phyloP scores from a whole-genome alignment of 2,113 vertebrate species.

The Ceyx melanurus region DNA sequence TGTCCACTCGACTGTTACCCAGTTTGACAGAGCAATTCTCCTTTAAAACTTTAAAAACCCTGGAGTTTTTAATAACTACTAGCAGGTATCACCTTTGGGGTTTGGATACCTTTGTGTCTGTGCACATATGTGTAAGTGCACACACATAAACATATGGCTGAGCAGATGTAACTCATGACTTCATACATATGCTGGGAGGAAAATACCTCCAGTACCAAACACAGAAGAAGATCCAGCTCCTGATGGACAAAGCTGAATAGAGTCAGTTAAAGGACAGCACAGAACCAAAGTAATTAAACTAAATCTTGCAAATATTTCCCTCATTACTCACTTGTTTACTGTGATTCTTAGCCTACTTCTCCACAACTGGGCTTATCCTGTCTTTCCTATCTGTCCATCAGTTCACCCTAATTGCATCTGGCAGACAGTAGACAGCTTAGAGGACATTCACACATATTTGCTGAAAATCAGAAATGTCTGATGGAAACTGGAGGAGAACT shows the following conservation, averaged over 20 bases:
- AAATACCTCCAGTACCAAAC: neutral
- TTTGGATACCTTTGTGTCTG: neutral
- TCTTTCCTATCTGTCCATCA: slow-evolving; percentile 48
- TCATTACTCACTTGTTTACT: slow-evolving; percentile 62
- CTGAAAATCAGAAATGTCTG: slow-evolving; percentile 48
- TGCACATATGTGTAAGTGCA: neutral
- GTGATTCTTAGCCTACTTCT: slow-evolving; percentile 44
- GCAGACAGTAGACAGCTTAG: slow-evolving; percentile 57
- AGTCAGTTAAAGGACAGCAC: neutral
- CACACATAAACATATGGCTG: neutral
- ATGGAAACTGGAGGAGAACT: neutral
- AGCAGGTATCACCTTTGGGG: neutral
- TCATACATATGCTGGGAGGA: neutral
- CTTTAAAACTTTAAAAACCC: neutral
- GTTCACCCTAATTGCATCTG: slow-evolving; percentile 45
- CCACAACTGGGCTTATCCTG: slow-evolving; percentile 4
- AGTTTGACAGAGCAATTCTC: neutral
- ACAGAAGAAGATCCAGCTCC: neutral
- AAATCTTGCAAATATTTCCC: slow-evolving; percentile 38
- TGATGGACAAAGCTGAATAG: neutral
- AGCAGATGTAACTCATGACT: neutral
- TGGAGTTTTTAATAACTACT: neutral
- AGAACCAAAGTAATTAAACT: neutral
- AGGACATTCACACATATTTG: slow-evolving; percentile 38
- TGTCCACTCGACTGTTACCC: neutral